Conservation (phyloP, 2,888 invertebrate genomes). For the Atrina japonica region DNA sequence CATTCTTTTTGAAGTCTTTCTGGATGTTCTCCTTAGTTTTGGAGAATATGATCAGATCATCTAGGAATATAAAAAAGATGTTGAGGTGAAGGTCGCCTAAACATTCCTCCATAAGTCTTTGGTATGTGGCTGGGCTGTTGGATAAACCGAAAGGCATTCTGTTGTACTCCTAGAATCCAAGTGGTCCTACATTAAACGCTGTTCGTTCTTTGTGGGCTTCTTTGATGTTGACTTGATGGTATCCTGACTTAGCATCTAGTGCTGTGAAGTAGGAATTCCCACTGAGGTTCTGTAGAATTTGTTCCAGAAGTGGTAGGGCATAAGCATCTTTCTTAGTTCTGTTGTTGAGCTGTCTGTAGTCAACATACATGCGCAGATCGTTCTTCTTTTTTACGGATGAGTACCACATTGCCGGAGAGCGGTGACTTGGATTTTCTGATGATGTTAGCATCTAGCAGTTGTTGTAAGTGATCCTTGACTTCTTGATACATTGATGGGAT, state of each 20-base stretch:
- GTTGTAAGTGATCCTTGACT: slow-evolving; percentile 2
- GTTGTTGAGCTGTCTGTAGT: slow-evolving; percentile 6
- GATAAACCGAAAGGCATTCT: slow-evolving; percentile 4
- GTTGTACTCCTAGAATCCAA: background rate
- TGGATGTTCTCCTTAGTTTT: background rate
- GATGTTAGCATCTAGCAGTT: slow-evolving; percentile 8
- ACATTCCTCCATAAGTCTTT: slow-evolving; percentile 1
- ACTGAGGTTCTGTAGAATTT: slow-evolving; percentile 9
- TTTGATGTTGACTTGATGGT: slow-evolving; percentile 12
- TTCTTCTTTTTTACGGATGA: slow-evolving; percentile 2
- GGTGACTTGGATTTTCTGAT: slow-evolving; percentile 14
- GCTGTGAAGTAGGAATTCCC: slow-evolving; percentile 9
- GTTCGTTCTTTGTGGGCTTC: slow-evolving; percentile 38
- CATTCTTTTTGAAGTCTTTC: too few species aligned
- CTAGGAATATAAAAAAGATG: slow-evolving; percentile 1
- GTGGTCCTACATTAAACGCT: slow-evolving; percentile 44
- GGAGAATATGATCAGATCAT: slow-evolving; percentile 3
- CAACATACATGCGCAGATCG: slow-evolving; percentile 5
- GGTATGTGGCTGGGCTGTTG: background rate
- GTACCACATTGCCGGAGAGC: slow-evolving; percentile 10
- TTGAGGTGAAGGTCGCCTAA: slow-evolving; percentile 5
- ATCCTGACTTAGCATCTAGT: slow-evolving; percentile 15
- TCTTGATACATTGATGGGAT: slow-evolving; percentile 10
- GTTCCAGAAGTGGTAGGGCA: slow-evolving; percentile 10
- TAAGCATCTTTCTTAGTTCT: slow-evolving; percentile 10